Conservation (phyloP, 1,140 invertebrate species). For the Polypedilum pembai region DNA sequence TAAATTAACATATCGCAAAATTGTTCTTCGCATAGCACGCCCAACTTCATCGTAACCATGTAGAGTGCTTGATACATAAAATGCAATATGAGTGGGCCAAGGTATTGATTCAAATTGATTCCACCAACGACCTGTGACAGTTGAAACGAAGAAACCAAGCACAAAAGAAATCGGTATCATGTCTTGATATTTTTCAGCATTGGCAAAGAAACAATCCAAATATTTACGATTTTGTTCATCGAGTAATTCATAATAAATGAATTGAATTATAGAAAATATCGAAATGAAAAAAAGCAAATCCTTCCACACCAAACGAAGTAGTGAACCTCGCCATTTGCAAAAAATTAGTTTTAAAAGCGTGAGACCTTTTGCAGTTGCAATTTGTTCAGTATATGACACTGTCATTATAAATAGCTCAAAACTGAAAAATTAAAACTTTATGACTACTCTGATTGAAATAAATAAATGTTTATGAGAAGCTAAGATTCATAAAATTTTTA, state of each 20-base stretch:
- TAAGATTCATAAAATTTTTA: no score
- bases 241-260: conserved; percentile 74
- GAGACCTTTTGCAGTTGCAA: not conserved
- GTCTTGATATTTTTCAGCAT: conserved; percentile 59
- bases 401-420: not conserved
- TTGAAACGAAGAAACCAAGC: conserved; percentile 65
- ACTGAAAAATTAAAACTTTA: no score
- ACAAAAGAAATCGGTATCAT: conserved; percentile 66
- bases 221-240: conserved; percentile 64
- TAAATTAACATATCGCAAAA: conserved; percentile 62
- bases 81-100: conserved; percentile 56
- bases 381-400: not conserved
- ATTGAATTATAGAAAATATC: conserved; percentile 74
- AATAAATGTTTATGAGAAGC: no score
- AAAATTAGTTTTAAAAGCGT: conserved; percentile 9
- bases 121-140: conserved; percentile 54
- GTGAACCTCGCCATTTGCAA: conserved; percentile 89
- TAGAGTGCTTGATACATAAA: conserved; percentile 57
- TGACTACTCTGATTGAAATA: no score
- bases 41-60: conserved; percentile 60
- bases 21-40: conserved; percentile 64
- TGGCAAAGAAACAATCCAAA: conserved; percentile 57
- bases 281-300: conserved; percentile 78
- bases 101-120: conserved; percentile 51
- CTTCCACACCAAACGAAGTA: conserved; percentile 92